A percentile compares a stretch with the other conserved stretches of the same genome.
Evolutionary conservation across 1,140 invertebrate genomes (phyloP).

Genomic region (Pseudachorutes palmiensis): DNA sequence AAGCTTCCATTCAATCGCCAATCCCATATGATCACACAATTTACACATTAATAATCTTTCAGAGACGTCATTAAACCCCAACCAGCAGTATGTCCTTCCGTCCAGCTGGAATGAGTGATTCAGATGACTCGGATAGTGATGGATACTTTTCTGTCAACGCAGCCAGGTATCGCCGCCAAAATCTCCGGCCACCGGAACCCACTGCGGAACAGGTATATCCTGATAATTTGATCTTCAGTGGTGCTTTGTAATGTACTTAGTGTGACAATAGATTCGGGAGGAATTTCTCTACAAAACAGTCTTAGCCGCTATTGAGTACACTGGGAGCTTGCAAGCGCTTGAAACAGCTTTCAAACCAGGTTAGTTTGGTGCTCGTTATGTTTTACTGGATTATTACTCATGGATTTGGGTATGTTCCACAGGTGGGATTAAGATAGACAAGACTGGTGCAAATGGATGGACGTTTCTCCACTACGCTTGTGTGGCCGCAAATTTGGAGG

Average conservation of each 20-base stretch:
- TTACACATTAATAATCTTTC: too few species aligned
- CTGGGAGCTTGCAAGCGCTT: background rate
- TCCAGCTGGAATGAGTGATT: conserved; percentile 5
- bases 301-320: background rate
- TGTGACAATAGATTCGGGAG: background rate
- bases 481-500: background rate
- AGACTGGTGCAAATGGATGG: background rate
- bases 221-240: background rate
- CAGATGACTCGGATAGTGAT: background rate
- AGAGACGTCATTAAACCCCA: background rate
- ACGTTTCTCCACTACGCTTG: conserved; percentile 5
- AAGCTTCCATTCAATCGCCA: too few species aligned
- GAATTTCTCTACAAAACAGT: background rate
- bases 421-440: background rate
- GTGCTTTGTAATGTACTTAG: too few species aligned
- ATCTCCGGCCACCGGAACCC: background rate
- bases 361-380: background rate
- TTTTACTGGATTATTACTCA: background rate
- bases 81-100: background rate
- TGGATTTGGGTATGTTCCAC: background rate
- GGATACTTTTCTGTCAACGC: background rate
- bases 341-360: background rate
- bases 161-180: background rate
- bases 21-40: too few species aligned
- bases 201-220: background rate